phyloP scores from a whole-genome alignment of 2,888 invertebrate species.

The Hirtodrosophila duncani region DNA sequence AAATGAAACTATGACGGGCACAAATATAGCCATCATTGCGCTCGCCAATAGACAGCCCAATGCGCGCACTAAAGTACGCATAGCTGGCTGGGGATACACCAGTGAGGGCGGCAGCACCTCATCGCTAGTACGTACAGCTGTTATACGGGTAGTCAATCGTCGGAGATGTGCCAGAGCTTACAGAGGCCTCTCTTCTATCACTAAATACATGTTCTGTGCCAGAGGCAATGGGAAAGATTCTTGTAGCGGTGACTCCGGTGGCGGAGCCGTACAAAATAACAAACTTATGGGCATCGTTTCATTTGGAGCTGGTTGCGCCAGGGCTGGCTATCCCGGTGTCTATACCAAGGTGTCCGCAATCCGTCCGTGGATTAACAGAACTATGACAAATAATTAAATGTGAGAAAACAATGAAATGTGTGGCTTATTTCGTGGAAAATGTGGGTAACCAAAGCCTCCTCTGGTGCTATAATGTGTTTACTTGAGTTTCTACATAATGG shows the following conservation, averaged over 20 bases:
- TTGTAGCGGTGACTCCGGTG: constrained; percentile 73
- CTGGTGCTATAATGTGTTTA: too few species aligned
- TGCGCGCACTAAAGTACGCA: constrained; percentile 14
- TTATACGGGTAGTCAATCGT: constrained; percentile 15
- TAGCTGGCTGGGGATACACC: constrained; percentile 60
- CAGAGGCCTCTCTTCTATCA: constrained; percentile 22
- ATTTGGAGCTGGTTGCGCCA: constrained; percentile 65
- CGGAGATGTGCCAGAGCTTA: constrained; percentile 16
- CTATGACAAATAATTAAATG: constrained; percentile 23
- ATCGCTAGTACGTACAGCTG: constrained; percentile 12
- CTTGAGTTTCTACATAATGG: not conserved
- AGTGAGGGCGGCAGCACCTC: constrained; percentile 32
- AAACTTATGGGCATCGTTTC: constrained; percentile 84
- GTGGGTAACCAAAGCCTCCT: too few species aligned
- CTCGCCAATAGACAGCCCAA: constrained; percentile 16
- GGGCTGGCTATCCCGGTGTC: constrained; percentile 85
- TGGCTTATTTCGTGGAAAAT: too few species aligned
- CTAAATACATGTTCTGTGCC: constrained; percentile 59
- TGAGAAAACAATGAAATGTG: not conserved
- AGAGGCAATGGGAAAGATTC: constrained; percentile 44
- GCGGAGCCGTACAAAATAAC: constrained; percentile 41
- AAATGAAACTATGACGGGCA: constrained; percentile 30
- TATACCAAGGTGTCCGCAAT: constrained; percentile 79
- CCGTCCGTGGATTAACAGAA: constrained; percentile 11
- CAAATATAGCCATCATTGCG: constrained; percentile 39